Evolutionary conservation across 2,797 vertebrate species (phyloP).

Genomic region (Rhinophrynus dorsalis): DNA sequence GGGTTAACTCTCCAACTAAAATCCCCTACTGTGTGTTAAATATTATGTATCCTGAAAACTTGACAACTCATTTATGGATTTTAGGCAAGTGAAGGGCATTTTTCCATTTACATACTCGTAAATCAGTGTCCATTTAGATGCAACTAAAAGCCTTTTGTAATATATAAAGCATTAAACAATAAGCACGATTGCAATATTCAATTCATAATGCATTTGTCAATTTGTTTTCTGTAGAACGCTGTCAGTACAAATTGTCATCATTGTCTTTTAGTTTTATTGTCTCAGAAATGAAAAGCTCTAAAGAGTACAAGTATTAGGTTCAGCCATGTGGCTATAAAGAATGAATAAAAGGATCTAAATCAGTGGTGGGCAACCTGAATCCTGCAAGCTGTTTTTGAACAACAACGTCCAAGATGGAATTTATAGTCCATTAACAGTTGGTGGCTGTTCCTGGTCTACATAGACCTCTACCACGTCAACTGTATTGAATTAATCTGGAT

Average conservation of each 20-base stretch:
- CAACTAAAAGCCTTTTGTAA: constrained; percentile 12
- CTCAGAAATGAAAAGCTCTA: not conserved
- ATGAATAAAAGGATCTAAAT: too few species aligned
- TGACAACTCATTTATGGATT: constrained; percentile 37
- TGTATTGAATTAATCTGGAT: too few species aligned
- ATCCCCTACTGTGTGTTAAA: constrained; percentile 1
- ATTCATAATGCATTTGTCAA: constrained; percentile 13
- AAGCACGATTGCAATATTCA: not conserved
- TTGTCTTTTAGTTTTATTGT: constrained; percentile 9
- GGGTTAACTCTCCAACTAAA: too few species aligned
- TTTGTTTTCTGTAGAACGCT: constrained; percentile 5
- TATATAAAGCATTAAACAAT: constrained; percentile 11
- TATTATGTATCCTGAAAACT: constrained; percentile 1
- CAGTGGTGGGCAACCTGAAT: too few species aligned
- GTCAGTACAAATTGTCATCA: not conserved
- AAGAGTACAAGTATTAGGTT: not conserved
- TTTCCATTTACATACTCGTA: constrained; percentile 29
- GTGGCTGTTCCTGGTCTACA: too few species aligned
- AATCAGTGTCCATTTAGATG: constrained; percentile 29
- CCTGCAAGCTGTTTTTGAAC: too few species aligned
- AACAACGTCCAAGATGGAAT: too few species aligned
- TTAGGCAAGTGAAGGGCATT: constrained; percentile 26
- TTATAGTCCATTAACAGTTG: too few species aligned
- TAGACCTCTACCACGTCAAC: too few species aligned
- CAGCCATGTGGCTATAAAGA: too few species aligned